Conservation (phyloP, 2,888 invertebrate species). For the Julus scanicus region DNA sequence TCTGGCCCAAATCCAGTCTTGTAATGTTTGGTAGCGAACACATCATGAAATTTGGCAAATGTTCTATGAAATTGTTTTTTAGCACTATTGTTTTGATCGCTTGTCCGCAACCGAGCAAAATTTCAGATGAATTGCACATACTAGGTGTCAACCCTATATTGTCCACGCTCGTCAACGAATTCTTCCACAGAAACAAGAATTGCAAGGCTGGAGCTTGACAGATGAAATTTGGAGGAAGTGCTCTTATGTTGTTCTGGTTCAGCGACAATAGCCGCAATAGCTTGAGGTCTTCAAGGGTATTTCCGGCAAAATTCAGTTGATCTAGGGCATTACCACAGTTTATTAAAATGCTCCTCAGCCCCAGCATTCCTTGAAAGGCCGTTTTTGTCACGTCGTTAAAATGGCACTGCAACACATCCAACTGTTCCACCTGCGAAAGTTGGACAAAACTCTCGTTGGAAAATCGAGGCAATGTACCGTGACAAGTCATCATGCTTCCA, state of each 20-base stretch:
- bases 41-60: neutral
- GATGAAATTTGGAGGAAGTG: neutral
- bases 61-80: neutral
- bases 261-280: neutral
- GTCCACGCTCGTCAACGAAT: slow-evolving; percentile 20
- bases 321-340: neutral
- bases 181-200: neutral
- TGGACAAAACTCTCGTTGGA: neutral
- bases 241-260: slow-evolving; percentile 34
- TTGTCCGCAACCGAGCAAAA: neutral
- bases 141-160: neutral
- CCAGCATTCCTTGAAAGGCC: neutral
- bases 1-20: slow-evolving; percentile 12
- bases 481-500: neutral
- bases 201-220: neutral
- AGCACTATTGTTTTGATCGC: neutral
- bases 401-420: slow-evolving; percentile 38
- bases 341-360: neutral
- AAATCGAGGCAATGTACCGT: neutral
- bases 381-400: neutral
- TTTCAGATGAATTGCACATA: slow-evolving; percentile 16
- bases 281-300: neutral
- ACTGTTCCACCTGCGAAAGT: neutral
- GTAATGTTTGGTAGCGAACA: neutral
- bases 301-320: neutral